Conservation (phyloP, 2,797 vertebrate genomes). For the Dipus sagitta region DNA sequence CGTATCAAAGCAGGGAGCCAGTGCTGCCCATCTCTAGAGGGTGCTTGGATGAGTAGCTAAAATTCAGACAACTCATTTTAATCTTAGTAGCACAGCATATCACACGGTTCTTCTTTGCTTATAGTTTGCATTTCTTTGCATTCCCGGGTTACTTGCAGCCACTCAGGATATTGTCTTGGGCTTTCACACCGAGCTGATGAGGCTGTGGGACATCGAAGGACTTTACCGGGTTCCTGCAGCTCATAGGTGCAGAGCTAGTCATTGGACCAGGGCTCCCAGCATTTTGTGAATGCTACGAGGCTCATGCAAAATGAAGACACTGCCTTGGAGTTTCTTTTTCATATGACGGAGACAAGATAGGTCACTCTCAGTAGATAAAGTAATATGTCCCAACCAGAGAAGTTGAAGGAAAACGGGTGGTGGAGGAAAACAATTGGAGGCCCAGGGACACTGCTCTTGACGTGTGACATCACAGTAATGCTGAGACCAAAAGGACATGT, state of each 20-base stretch:
- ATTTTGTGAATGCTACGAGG: background rate
- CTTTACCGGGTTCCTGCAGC: background rate
- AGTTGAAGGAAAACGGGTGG: background rate
- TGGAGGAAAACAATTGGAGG: background rate
- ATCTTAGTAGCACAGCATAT: background rate
- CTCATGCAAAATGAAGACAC: fast-evolving
- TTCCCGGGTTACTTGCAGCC: background rate
- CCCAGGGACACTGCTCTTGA: background rate
- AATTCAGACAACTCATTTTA: background rate
- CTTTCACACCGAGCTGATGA: background rate
- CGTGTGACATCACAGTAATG: background rate
- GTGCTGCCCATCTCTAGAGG: background rate
- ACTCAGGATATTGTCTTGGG: background rate
- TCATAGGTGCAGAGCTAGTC: fast-evolving
- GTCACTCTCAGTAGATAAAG: background rate
- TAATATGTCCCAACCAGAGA: background rate
- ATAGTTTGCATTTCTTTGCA: background rate
- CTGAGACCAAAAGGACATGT: background rate
- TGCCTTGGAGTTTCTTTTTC: background rate
- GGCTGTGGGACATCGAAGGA: fast-evolving
- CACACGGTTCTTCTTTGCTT: background rate
- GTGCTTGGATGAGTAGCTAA: background rate
- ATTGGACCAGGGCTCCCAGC: background rate
- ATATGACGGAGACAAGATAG: background rate
- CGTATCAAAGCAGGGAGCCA: background rate